Conservation (phyloP, 2,888 invertebrate genomes). For the Atrina japonica region DNA sequence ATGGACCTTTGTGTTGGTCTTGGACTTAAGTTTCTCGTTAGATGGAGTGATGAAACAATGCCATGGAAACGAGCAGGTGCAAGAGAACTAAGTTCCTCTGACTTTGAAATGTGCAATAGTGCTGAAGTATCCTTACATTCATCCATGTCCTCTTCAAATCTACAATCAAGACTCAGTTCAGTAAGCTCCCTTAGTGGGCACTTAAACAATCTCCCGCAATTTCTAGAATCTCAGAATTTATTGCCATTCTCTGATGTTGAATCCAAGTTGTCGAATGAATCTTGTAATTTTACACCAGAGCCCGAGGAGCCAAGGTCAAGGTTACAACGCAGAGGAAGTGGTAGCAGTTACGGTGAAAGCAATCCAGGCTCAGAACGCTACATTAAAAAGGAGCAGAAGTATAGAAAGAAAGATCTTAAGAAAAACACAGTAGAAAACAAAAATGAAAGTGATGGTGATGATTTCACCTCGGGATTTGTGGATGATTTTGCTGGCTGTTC, state of each 20-base stretch:
- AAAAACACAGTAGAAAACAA: slow-evolving; percentile 22
- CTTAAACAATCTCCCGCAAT: slow-evolving; percentile 45
- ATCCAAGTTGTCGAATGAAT: slow-evolving; percentile 45
- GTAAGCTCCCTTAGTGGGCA: slow-evolving; percentile 40
- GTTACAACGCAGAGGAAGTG: slow-evolving; percentile 45
- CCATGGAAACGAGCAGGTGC: slow-evolving; percentile 55
- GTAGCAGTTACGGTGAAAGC: slow-evolving; percentile 47
- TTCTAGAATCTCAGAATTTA: slow-evolving; percentile 56
- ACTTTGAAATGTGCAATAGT: slow-evolving; percentile 22
- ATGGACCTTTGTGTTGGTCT: slow-evolving; percentile 60
- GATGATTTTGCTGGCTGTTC: slow-evolving; percentile 54
- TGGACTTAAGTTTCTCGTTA: slow-evolving; percentile 56
- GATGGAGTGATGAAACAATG: slow-evolving; percentile 58
- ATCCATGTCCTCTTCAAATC: slow-evolving; percentile 9
- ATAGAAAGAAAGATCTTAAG: slow-evolving; percentile 32
- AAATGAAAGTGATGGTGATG: slow-evolving; percentile 51
- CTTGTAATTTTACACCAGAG: slow-evolving; percentile 17
- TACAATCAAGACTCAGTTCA: slow-evolving; percentile 22
- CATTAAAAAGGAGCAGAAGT: slow-evolving; percentile 35
- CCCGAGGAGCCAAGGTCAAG: slow-evolving; percentile 30
- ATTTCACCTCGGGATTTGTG: slow-evolving; percentile 58
- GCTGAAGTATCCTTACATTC: slow-evolving; percentile 17
- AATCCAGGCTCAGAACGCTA: slow-evolving; percentile 40
- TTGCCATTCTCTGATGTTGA: slow-evolving; percentile 56
- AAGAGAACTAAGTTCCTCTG: background rate